Evolutionary conservation across 2,113 vertebrate species (phyloP), one percentile per base, ranked within the genome.

Genomic region (Gracilinanus agilis): DNA sequence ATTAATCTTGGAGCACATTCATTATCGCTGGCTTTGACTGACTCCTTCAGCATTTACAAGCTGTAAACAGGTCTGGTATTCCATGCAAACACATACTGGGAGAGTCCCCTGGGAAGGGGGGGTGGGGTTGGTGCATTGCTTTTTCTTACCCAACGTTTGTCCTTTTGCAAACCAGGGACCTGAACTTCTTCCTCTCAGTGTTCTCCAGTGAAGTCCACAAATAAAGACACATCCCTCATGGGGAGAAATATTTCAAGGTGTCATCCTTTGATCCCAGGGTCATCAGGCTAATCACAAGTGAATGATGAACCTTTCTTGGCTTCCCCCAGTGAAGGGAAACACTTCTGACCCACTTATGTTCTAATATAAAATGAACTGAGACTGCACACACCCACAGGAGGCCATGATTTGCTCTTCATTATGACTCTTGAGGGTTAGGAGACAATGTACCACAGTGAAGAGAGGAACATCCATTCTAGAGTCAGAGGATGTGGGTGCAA

Each of bases 61-160:
- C 93, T 94, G 91, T 96, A 96, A 97, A 97, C 95, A 97, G 94
- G 56, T 90, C 97, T 97, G 95, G 90, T 75, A 25, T 95, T 96
- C 91, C 96, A 96, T 61, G 88, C 61, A 95, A 94, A 95, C 89
- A 90, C 91, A 92, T 56, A 61, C 91, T 55, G 83, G 29, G 21
- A 91, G 29, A 53, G 88, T 96, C 92, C 91, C 88, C 44, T 94
- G 89, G 94, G 96, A 13, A 89, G 55, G 91, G 49, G 44, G 6
- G 53, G 44, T 55, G 61, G 90, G 55, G 91, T 49, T 8, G 53
- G 44, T 55, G 91, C 58, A 54, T 10, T 34, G 90, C 55, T 96
- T 95, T 96, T 94, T 91, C 44, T 97, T 93, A 88, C 89, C 53
- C 55, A 95, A 95, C 67, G 92, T 96, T 94, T 97, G 89, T 90